Percentiles rank a stretch among this genome's conserved stretches.
Conservation (phyloP, 2,888 invertebrate genomes). For the Polyploca ridens region DNA sequence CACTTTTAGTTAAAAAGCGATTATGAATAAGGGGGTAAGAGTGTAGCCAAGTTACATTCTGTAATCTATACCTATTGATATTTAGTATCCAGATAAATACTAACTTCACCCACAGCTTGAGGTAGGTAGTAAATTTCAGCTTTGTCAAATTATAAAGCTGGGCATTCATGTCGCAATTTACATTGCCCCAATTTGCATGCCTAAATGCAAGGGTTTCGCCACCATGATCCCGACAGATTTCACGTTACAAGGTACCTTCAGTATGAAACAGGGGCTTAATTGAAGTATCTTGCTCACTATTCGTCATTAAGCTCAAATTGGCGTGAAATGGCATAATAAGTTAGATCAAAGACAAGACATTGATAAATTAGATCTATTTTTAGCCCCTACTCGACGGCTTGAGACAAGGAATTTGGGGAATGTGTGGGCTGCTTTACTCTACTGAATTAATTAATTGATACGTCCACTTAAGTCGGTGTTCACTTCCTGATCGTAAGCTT, state of each 20-base stretch:
- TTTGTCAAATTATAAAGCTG: constrained; percentile 7
- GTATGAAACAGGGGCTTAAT: constrained; percentile 6
- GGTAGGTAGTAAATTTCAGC: constrained; percentile 3
- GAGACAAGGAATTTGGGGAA: constrained; percentile 1
- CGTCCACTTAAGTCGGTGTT: constrained; percentile 5
- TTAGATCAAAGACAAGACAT: constrained; percentile 7
- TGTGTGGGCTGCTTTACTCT: constrained; percentile 1
- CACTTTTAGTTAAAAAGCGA: no score
- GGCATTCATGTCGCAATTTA: constrained; percentile 8
- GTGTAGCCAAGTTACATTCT: no score
- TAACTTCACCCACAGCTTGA: neutral
- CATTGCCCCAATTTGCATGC: constrained; percentile 3
- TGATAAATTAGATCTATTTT: constrained; percentile 7
- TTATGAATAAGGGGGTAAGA: no score
- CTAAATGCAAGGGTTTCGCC: constrained; percentile 5
- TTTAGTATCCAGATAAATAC: neutral
- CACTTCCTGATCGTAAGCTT: constrained; percentile 4
- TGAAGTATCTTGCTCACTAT: constrained; percentile 5
- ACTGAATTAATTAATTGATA: constrained; percentile 1
- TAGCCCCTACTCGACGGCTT: neutral
- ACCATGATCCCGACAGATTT: constrained; percentile 8
- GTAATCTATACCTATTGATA: no score
- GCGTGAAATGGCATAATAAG: constrained; percentile 5
- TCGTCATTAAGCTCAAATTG: constrained; percentile 7
- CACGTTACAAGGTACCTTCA: neutral